Base-by-base conservation (phyloP, 2,888 invertebrate species). In the Melanostoma mellinum region DNA sequence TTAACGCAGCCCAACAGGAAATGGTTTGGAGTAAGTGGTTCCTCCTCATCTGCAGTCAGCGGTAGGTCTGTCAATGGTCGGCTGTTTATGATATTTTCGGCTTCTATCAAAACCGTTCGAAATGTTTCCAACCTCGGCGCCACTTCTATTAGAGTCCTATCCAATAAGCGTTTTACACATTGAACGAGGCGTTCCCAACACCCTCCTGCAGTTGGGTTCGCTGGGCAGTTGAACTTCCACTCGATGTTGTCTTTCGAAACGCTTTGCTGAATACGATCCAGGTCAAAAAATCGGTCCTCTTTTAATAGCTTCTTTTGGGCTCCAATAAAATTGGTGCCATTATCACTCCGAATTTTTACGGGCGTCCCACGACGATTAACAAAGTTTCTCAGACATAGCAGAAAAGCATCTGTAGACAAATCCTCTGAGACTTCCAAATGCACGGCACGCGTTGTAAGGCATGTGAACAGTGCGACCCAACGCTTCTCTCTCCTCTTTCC, bases 171-270 rank as follows among this genome's bases (percentile, higher is more conserved):
- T 46, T 77, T 77, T 8, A 68, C 75, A 30, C 20, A 78, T 20
- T 72, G 55, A 8, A 78, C 48, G 0, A 72, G n/a, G 10, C 72
- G 42, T 55, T 77, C 77, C 71, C 76, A 69, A 35, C 58, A 56
- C 4, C 60, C 69, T 30, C 69, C 69, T 79, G 86, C 84, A 40
- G 52, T 60, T 5, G 79, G 79, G 32, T 73, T 50, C 2, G 40
- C 9, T 10, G 73, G 79, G 36, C 61, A 72, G 55, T 84, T 86
- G 30, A 80, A 84, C 6, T 55, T 30, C 73, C 69, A 85, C 36
- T 80, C 76, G 9, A 85, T 86, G 48, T 61, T 53, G 6, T 53
- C 30, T 32, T 67, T 52, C 0, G 78, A 38, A 20, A 68, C 6
- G 6, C 61, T 42, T 8, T 20, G 40, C 36, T 58, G 36, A 40